These are phyloP conservation scores for Listrodromus nycthemerus DNA, from an alignment of 2,888 invertebrate species.

Conservation along the genomic window DNA sequence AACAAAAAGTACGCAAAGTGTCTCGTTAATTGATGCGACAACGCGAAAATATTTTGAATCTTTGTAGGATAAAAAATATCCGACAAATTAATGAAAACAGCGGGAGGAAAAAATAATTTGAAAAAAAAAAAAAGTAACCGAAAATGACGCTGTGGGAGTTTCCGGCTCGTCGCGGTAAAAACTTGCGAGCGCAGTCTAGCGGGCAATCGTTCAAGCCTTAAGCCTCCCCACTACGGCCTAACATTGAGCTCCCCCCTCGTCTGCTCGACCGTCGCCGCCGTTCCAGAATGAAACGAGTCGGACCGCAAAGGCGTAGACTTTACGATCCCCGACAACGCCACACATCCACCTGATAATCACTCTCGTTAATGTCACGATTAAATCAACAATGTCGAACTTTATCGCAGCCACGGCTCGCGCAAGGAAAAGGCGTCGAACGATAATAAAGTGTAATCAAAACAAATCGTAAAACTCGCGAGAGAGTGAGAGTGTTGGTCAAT, in stretches of 20 bases:
- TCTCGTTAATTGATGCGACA: neutral
- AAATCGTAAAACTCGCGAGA: conserved; percentile 80
- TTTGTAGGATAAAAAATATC: neutral
- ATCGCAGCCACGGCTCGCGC: conserved; percentile 80
- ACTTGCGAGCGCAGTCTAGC: conserved; percentile 81
- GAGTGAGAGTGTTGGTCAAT: conserved; percentile 45
- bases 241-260: conserved; percentile 40
- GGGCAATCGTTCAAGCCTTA: conserved; percentile 79
- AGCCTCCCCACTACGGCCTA: conserved; percentile 77
- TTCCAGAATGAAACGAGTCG: conserved; percentile 72
- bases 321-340: conserved; percentile 78
- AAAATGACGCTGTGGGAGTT: conserved; percentile 45
- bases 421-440: conserved; percentile 81
- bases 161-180: conserved; percentile 55
- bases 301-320: conserved; percentile 83
- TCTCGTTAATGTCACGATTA: conserved; percentile 84
- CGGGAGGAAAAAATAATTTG: neutral
- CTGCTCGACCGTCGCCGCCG: conserved; percentile 74
- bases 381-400: conserved; percentile 82
- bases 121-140: conserved; percentile 1
- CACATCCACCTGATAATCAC: conserved; percentile 83
- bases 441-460: conserved; percentile 84
- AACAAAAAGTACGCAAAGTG: neutral
- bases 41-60: neutral
- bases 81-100: neutral